Evolutionary conservation across 1,140 invertebrate genomes (phyloP), one percentile per base, ranked within the genome.

Genomic region (Drosophila sulfurigaster): DNA sequence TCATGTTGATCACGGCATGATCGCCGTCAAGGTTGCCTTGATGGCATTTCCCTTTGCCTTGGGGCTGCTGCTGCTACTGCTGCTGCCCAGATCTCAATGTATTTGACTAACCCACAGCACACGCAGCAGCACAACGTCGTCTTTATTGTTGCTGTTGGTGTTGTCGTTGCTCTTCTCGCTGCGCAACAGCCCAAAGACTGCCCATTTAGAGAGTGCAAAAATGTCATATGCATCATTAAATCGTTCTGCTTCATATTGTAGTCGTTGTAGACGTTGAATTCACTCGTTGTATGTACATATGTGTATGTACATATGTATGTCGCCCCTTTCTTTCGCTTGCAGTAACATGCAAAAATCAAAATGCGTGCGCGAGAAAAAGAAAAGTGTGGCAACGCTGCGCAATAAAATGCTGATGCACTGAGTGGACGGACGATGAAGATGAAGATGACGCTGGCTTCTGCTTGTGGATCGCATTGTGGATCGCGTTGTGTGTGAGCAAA

Each of bases 161-260:
- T 46, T 41, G 28, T 49, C 28, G 48, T 60, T 32, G 30, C 30
- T 32, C 30, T 32, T 32, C 30, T 32, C 49, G 62, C 30, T 64
- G 54, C 63, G 60, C 72, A 63, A 6, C 66, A 70, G 56, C 7
- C 52, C 70, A 74, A 79, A 82, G 82, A 52, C 72, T 82, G 82
- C 76, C 83, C 83, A 89, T 88, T 88, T 91, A 91, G 82, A 90
- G 88, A 91, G 88, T 89, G 89, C 88, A 91, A 91, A 91, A 91
- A 91, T 91, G 88, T 91, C 89, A 85, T 91, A 91, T 89, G 88
- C 89, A 89, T 91, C 88, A 91, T 91, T 91, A 91, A 91, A 88
- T 79, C 89, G 88, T 85, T 91, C 85, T 88, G 89, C 88, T 83
- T 91, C 88, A 91, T 91, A 88, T 88, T 91, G 85, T 89, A 83